phyloP scores from a whole-genome alignment of 1,140 invertebrate species.

The Macrosteles quadrilineatus region DNA sequence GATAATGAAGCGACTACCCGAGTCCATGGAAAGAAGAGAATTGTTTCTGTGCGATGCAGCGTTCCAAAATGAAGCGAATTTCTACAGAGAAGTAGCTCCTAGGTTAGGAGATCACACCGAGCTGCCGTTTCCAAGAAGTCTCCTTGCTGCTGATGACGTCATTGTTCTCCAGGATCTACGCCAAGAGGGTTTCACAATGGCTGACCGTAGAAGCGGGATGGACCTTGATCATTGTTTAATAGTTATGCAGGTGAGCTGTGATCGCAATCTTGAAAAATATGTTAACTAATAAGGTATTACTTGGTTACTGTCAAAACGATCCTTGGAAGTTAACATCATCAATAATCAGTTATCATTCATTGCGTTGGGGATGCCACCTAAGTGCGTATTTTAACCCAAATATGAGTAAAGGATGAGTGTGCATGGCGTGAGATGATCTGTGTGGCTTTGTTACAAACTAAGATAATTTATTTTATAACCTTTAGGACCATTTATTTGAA shows the following conservation, averaged over 20 bases:
- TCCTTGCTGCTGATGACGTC: neutral
- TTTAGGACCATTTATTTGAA: too few relatives aligned
- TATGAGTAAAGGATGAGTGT: too few relatives aligned
- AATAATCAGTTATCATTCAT: too few relatives aligned
- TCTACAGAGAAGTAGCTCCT: neutral
- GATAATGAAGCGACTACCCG: neutral
- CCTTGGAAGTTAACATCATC: too few relatives aligned
- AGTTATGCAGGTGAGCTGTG: conserved; percentile 6
- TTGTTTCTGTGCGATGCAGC: neutral
- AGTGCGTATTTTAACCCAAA: too few relatives aligned
- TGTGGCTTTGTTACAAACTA: too few relatives aligned
- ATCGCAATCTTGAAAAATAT: too few relatives aligned
- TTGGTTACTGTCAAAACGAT: too few relatives aligned
- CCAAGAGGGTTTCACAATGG: conserved; percentile 17
- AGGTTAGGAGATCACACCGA: neutral
- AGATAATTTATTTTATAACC: too few relatives aligned
- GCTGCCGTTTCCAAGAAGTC: conserved; percentile 1
- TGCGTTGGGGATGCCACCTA: too few relatives aligned
- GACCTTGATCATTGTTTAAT: conserved; percentile 19
- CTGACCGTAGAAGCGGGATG: neutral
- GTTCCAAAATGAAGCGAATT: neutral
- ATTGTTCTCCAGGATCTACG: conserved; percentile 14
- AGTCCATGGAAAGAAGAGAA: neutral
- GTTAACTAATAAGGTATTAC: too few relatives aligned
- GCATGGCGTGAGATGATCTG: too few relatives aligned